Evolutionary conservation across 2,888 invertebrate species (phyloP).

Genomic region (Sphaeridia pumilis): DNA sequence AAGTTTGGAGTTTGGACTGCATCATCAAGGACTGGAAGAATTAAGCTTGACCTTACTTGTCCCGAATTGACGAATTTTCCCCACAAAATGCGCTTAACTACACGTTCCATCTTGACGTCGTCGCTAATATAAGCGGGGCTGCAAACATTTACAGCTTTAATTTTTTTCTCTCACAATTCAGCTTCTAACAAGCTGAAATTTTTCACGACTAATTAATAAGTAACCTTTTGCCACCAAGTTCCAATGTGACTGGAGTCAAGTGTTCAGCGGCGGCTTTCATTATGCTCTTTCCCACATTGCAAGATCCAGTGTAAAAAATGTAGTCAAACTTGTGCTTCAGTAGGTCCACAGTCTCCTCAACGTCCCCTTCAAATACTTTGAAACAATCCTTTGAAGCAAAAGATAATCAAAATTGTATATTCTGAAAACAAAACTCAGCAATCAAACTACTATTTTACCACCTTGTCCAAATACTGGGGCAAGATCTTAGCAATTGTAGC

Average conservation of each 20-base stretch:
- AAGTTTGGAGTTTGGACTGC: too few species aligned
- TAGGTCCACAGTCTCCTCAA: conserved; percentile 71
- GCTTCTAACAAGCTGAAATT: not conserved
- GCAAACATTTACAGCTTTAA: too few species aligned
- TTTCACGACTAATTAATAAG: not conserved
- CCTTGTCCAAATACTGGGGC: conserved; percentile 69
- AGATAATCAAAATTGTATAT: not conserved
- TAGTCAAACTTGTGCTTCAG: conserved; percentile 85
- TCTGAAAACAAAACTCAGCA: not conserved
- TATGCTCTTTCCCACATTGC: conserved; percentile 71
- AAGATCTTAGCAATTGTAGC: conserved; percentile 59
- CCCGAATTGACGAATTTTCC: conserved; percentile 52
- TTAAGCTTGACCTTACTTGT: conserved; percentile 6
- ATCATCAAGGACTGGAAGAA: too few species aligned
- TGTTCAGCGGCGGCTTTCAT: conserved; percentile 60
- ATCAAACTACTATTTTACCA: not conserved
- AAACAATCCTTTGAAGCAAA: conserved; percentile 52
- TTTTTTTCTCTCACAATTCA: not conserved
- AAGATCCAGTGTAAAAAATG: conserved; percentile 67
- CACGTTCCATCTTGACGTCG: conserved; percentile 53
- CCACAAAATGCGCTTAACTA: conserved; percentile 74
- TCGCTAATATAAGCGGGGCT: conserved; percentile 76
- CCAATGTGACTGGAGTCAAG: conserved; percentile 86
- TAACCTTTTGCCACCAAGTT: conserved; percentile 74
- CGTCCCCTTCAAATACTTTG: conserved; percentile 68